phyloP scores from a whole-genome alignment of 2,797 vertebrate species.

The Craterocephalus amniculus region DNA sequence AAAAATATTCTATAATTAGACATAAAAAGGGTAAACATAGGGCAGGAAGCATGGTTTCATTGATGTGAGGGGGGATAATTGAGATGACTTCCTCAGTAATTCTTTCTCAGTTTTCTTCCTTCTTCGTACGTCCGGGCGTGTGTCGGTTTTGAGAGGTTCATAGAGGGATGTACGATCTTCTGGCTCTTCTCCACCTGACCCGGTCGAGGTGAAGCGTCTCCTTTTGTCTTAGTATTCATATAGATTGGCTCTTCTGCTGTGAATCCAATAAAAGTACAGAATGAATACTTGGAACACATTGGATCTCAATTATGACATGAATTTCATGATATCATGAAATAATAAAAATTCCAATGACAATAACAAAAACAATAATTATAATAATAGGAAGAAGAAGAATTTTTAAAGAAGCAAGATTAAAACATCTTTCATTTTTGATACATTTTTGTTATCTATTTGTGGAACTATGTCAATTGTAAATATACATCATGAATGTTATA shows the following conservation, averaged over 20 bases:
- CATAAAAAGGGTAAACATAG: not conserved
- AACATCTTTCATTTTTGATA: too few relatives aligned
- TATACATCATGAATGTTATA: not conserved
- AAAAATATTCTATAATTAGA: not conserved
- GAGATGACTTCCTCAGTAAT: not conserved
- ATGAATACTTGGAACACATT: not conserved
- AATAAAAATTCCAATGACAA: too few relatives aligned
- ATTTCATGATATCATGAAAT: not conserved
- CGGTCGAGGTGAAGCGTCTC: conserved; percentile 42
- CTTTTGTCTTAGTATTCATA: conserved; percentile 51
- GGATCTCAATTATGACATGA: not conserved
- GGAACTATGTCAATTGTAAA: too few relatives aligned
- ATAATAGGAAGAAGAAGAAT: too few relatives aligned
- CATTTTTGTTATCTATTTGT: too few relatives aligned
- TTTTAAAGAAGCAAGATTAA: too few relatives aligned
- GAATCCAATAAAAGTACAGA: not conserved
- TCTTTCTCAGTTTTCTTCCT: conserved; percentile 18
- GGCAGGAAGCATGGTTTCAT: not conserved
- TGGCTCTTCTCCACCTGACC: not conserved
- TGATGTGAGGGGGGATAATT: not conserved
- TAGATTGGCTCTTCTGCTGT: conserved; percentile 63
- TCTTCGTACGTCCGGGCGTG: conserved; percentile 1
- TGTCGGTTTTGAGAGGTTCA: conserved; percentile 2
- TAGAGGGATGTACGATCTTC: conserved; percentile 17
- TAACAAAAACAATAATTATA: too few relatives aligned